Evolutionary conservation across 2,888 invertebrate species (phyloP).

Genomic region (Crossocerus cetratus): DNA sequence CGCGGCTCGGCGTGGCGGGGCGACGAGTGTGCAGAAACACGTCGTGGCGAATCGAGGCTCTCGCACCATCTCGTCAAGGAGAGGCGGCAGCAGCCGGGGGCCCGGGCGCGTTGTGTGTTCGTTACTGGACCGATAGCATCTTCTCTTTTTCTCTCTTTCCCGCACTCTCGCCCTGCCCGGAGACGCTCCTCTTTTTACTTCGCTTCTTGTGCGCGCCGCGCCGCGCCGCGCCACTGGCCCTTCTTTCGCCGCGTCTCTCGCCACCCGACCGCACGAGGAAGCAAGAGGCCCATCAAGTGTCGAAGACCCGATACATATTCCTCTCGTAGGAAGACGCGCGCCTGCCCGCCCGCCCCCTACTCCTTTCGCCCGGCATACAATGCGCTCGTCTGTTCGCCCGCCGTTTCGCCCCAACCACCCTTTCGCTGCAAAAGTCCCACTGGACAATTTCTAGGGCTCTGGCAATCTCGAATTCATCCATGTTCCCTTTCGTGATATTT

Average conservation of each 20-base stretch:
- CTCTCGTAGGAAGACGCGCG: slow-evolving; percentile 21
- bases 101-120: slow-evolving; percentile 51
- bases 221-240: slow-evolving; percentile 31
- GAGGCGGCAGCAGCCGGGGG: slow-evolving; percentile 12
- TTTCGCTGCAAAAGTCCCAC: too few relatives aligned
- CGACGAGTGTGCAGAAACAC: slow-evolving; percentile 43
- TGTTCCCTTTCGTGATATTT: too few relatives aligned
- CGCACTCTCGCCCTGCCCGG: slow-evolving; percentile 3
- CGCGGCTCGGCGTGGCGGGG: background rate
- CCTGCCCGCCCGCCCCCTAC: slow-evolving; percentile 14
- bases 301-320: slow-evolving; percentile 35
- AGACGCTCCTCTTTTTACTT: slow-evolving; percentile 2
- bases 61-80: slow-evolving; percentile 61
- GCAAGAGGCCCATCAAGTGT: slow-evolving; percentile 30
- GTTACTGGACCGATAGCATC: slow-evolving; percentile 59
- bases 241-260: slow-evolving; percentile 19
- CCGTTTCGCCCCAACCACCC: too few relatives aligned
- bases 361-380: background rate
- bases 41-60: slow-evolving; percentile 54
- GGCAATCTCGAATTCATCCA: too few relatives aligned
- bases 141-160: slow-evolving; percentile 46
- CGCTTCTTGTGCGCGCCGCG: slow-evolving; percentile 12
- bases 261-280: slow-evolving; percentile 23
- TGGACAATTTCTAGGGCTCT: too few relatives aligned
- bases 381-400: too few relatives aligned